Conservation (phyloP, 2,797 vertebrate species). For the Myotis myotis region DNA sequence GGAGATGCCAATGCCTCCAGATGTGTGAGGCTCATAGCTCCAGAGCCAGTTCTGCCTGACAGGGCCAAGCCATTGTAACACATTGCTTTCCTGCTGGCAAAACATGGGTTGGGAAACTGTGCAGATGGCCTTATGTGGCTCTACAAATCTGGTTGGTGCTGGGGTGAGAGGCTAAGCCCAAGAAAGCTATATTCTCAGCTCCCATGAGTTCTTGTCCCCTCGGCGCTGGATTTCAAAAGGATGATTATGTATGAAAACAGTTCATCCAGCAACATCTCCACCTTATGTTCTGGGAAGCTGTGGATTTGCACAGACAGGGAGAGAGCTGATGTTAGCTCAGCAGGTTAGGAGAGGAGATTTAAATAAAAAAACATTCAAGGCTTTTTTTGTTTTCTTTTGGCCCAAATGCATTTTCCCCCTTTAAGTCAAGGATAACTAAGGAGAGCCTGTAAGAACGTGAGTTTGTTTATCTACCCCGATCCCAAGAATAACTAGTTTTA, state of each 20-base stretch:
- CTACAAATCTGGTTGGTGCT: background rate
- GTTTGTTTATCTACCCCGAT: background rate
- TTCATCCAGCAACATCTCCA: background rate
- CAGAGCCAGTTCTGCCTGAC: background rate
- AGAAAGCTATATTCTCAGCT: background rate
- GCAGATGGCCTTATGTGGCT: background rate
- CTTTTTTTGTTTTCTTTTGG: background rate
- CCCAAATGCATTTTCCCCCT: background rate
- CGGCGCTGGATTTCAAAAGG: slow-evolving; percentile 9
- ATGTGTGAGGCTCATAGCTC: background rate
- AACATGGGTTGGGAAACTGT: background rate
- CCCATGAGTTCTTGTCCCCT: background rate
- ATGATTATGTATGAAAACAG: slow-evolving; percentile 53
- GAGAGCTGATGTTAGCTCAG: slow-evolving; percentile 36
- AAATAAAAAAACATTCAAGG: background rate
- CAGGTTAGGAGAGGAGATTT: background rate
- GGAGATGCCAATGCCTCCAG: background rate
- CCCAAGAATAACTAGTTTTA: background rate
- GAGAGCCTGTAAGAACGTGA: background rate
- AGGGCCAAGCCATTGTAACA: slow-evolving; percentile 19
- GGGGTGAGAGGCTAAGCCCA: background rate
- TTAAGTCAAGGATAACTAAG: background rate
- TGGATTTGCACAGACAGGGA: background rate
- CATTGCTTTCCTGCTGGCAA: background rate
- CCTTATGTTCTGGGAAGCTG: slow-evolving; percentile 35